Evolutionary conservation across 2,113 vertebrate genomes (phyloP).

Genomic region (Xiphias gladius): DNA sequence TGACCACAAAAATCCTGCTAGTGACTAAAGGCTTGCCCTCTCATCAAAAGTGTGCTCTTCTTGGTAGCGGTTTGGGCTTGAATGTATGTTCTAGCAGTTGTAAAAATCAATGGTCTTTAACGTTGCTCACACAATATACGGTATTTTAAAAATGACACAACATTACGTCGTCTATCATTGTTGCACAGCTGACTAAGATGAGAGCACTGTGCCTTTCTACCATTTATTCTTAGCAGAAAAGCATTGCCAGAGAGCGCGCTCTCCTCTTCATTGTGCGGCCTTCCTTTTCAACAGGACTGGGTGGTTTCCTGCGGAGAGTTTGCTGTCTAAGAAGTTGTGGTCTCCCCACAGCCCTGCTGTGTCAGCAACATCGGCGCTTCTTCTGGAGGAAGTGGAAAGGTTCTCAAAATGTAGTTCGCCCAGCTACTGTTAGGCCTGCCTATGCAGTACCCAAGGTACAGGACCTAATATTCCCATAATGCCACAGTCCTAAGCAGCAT

Average conservation of each 20-base stretch:
- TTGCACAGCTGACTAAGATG: not conserved
- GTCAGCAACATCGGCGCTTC: conserved; percentile 73
- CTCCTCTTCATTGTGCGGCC: not conserved
- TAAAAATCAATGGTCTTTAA: not conserved
- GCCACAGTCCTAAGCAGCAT: not conserved
- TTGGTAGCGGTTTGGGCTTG: not conserved
- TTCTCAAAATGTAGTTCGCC: conserved; percentile 77
- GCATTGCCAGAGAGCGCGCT: not conserved
- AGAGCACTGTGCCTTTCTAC: not conserved
- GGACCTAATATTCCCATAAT: not conserved
- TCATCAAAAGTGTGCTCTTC: not conserved
- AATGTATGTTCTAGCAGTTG: not conserved
- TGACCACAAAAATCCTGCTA: too few relatives aligned
- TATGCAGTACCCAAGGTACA: conserved; percentile 83
- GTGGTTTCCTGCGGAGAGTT: conserved; percentile 55
- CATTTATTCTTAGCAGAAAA: not conserved
- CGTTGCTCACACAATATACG: not conserved
- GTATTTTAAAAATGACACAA: not conserved
- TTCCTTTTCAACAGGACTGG: conserved; percentile 53
- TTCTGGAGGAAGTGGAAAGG: conserved; percentile 83
- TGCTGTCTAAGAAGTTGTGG: conserved; percentile 16
- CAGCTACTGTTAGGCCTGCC: conserved; percentile 77
- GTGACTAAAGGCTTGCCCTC: not conserved
- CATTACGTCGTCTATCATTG: too few relatives aligned
- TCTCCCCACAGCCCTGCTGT: conserved; percentile 25